Percentiles rank a stretch among this genome's conserved stretches.
These are phyloP conservation scores for Fundulus diaphanus DNA, from an alignment of 2,797 vertebrate genomes.

Conservation along the genomic window DNA sequence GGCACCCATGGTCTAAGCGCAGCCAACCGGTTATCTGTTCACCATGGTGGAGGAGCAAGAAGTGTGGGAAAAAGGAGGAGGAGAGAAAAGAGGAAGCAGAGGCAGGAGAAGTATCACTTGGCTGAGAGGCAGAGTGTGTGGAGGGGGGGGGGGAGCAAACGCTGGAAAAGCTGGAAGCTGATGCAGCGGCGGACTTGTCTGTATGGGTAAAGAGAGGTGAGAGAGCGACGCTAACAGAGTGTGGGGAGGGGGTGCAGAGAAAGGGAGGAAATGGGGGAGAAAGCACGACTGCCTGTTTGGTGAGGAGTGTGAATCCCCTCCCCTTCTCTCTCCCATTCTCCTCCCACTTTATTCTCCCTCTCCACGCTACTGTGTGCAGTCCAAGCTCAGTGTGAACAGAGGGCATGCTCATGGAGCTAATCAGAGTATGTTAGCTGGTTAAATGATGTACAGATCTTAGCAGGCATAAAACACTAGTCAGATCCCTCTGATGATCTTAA, in stretches of 20 bases:
- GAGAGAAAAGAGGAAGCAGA: conserved; percentile 13
- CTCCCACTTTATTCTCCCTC: conserved; percentile 43
- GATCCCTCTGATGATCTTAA: not conserved
- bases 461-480: not conserved
- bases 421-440: not conserved
- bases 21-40: conserved; percentile 79
- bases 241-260: conserved; percentile 27
- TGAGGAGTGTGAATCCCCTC: conserved; percentile 69
- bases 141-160: conserved; percentile 16
- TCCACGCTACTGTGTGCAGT: conserved; percentile 14
- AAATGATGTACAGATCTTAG: not conserved
- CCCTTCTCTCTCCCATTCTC: conserved; percentile 55
- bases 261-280: conserved; percentile 46
- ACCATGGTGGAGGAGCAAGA: conserved; percentile 74
- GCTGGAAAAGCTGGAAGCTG: conserved; percentile 47
- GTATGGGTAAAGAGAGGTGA: conserved; percentile 59
- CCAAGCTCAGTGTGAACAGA: conserved; percentile 8
- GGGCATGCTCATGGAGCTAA: not conserved
- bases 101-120: conserved; percentile 30
- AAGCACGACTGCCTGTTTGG: conserved; percentile 65
- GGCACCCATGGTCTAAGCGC: conserved; percentile 80
- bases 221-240: conserved; percentile 52
- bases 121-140: conserved; percentile 43
- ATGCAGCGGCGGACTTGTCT: conserved; percentile 66
- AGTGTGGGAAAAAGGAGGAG: conserved; percentile 19